Conservation (phyloP, 2,113 vertebrate genomes). For the Puntigrus tetrazona region DNA sequence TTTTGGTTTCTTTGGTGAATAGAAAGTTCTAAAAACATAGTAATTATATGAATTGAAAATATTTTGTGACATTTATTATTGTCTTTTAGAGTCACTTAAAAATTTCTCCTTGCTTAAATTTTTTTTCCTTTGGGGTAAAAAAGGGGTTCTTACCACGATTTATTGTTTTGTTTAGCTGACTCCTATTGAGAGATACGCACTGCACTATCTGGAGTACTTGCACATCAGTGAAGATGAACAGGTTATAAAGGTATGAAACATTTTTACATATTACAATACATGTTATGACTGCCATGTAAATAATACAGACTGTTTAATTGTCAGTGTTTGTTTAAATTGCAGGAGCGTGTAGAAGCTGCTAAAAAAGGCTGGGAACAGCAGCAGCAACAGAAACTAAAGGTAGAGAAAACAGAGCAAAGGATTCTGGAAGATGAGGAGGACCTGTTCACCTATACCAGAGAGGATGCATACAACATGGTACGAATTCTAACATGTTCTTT, state of each 20-base stretch:
- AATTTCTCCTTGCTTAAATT: background rate
- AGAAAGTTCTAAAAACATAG: no score
- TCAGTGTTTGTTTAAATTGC: conserved; percentile 32
- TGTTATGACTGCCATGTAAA: background rate
- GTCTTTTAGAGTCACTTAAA: background rate
- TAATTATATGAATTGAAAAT: background rate
- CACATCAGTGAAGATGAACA: conserved; percentile 74
- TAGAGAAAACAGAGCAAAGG: conserved; percentile 77
- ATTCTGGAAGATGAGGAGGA: conserved; percentile 84
- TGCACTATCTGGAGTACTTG: conserved; percentile 89
- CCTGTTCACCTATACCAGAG: conserved; percentile 89
- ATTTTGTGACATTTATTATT: background rate
- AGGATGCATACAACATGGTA: conserved; percentile 93
- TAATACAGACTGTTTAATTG: background rate
- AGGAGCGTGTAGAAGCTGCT: conserved; percentile 78
- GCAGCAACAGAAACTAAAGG: conserved; percentile 81
- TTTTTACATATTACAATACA: background rate
- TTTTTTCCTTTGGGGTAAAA: no score
- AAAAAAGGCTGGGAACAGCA: conserved; percentile 85
- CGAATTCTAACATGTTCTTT: background rate
- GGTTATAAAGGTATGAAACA: conserved; percentile 66
- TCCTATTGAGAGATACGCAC: conserved; percentile 92
- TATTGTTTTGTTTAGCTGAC: conserved; percentile 78
- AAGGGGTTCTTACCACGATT: background rate
- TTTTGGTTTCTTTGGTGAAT: background rate